phyloP scores from a whole-genome alignment of 2,113 vertebrate species.

The Calidris pygmaea region DNA sequence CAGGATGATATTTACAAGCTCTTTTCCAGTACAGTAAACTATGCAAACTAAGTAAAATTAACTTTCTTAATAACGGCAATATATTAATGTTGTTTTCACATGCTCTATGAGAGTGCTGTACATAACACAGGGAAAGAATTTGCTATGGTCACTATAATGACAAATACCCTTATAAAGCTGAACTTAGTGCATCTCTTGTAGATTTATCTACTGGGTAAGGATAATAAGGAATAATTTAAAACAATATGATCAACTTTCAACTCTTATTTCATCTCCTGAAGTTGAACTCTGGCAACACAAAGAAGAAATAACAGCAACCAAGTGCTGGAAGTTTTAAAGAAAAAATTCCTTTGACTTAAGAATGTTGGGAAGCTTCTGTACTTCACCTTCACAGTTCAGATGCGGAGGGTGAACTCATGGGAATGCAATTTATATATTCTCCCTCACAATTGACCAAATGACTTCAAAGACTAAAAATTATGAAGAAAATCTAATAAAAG shows the following conservation, averaged over 20 bases:
- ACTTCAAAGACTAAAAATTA: not conserved
- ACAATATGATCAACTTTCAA: not conserved
- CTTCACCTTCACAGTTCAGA: not conserved
- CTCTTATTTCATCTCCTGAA: not conserved
- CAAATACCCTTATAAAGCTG: not conserved
- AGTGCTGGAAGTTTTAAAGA: not conserved
- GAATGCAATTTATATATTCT: not conserved
- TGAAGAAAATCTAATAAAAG: not conserved
- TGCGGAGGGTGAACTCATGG: not conserved
- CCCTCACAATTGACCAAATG: not conserved
- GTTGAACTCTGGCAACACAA: not conserved
- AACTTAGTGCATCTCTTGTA: not conserved
- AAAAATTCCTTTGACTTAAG: not conserved
- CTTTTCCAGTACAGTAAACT: not conserved
- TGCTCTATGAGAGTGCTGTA: not conserved
- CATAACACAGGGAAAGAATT: not conserved
- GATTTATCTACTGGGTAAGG: not conserved
- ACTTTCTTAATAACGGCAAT: not conserved
- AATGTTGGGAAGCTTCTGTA: not conserved
- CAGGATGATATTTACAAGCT: not conserved
- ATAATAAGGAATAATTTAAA: not conserved
- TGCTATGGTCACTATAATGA: not conserved
- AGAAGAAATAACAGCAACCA: not conserved
- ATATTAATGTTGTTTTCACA: constrained; percentile 17
- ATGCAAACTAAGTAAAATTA: not conserved